These are phyloP conservation scores for Tridacna gigas DNA, from an alignment of 2,888 invertebrate genomes.

Conservation along the genomic window DNA sequence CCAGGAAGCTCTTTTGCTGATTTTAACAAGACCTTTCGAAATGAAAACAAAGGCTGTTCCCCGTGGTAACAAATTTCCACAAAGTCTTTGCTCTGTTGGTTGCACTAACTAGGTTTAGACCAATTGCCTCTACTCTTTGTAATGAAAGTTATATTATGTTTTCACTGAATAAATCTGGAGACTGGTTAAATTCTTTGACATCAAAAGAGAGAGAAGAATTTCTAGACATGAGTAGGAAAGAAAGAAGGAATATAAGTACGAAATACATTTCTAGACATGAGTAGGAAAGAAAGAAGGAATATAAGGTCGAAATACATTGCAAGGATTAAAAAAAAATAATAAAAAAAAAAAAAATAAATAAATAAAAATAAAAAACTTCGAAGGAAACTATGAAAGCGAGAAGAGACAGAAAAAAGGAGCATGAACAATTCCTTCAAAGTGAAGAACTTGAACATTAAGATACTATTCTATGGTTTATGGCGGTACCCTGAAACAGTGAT, in stretches of 20 bases:
- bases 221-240: slow-evolving; percentile 34
- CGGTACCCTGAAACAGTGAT: slow-evolving; percentile 40
- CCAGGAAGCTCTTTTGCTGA: slow-evolving; percentile 30
- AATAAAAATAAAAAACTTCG: neutral
- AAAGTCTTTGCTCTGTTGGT: slow-evolving; percentile 49
- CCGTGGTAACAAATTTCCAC: slow-evolving; percentile 44
- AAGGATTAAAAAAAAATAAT: slow-evolving; percentile 16
- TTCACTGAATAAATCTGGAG: slow-evolving; percentile 36
- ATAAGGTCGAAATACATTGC: slow-evolving; percentile 29
- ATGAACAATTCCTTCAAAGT: slow-evolving; percentile 13
- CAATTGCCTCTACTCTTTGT: slow-evolving; percentile 47
- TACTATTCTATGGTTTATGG: slow-evolving; percentile 47
- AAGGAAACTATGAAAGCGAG: slow-evolving; percentile 24
- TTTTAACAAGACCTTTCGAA: slow-evolving; percentile 12
- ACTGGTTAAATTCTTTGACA: slow-evolving; percentile 25
- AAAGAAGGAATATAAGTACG: too few species aligned
- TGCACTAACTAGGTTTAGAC: slow-evolving; percentile 38
- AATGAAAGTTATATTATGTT: slow-evolving; percentile 55
- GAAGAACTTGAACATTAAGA: slow-evolving; percentile 23
- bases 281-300: slow-evolving; percentile 35
- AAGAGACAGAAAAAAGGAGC: slow-evolving; percentile 35
- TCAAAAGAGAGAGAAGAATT: slow-evolving; percentile 7
- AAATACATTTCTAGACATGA: slow-evolving; percentile 24
- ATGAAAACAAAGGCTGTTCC: slow-evolving; percentile 32
- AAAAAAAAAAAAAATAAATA: too few species aligned